Conservation (phyloP, 1,140 invertebrate species). For the Akabosia matsudoensis region DNA sequence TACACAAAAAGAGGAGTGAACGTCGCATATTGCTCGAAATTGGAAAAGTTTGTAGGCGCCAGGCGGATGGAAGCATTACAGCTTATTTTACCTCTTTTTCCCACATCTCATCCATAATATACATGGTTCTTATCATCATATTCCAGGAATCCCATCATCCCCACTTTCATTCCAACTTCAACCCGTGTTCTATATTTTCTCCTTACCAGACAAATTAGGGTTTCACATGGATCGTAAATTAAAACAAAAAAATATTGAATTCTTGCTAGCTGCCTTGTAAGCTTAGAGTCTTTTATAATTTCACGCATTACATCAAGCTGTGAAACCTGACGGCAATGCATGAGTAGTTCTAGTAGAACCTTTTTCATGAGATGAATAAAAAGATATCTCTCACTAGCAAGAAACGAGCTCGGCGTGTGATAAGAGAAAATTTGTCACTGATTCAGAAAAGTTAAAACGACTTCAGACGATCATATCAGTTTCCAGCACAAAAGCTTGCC, state of each 20-base stretch:
- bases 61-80: not conserved
- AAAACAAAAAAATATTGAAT: not conserved
- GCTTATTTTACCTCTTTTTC: not conserved
- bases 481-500: not conserved
- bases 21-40: constrained; percentile 16
- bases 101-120: constrained; percentile 14
- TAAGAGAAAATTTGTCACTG: constrained; percentile 5
- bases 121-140: constrained; percentile 14
- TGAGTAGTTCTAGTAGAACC: too few species aligned
- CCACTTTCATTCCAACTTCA: not conserved
- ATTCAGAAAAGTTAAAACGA: constrained; percentile 1
- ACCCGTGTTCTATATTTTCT: not conserved
- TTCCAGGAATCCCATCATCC: not conserved
- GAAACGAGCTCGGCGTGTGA: not conserved
- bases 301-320: too few species aligned
- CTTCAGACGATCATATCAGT: not conserved
- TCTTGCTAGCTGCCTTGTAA: too few species aligned
- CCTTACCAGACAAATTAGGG: too few species aligned
- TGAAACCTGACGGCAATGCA: too few species aligned
- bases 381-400: not conserved
- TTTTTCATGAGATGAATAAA: too few species aligned
- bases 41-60: constrained; percentile 29
- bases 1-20: not conserved
- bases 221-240: constrained; percentile 7
- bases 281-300: not conserved